phyloP scores from a whole-genome alignment of 2,888 invertebrate genomes.

The Sesia bembeciformis region DNA sequence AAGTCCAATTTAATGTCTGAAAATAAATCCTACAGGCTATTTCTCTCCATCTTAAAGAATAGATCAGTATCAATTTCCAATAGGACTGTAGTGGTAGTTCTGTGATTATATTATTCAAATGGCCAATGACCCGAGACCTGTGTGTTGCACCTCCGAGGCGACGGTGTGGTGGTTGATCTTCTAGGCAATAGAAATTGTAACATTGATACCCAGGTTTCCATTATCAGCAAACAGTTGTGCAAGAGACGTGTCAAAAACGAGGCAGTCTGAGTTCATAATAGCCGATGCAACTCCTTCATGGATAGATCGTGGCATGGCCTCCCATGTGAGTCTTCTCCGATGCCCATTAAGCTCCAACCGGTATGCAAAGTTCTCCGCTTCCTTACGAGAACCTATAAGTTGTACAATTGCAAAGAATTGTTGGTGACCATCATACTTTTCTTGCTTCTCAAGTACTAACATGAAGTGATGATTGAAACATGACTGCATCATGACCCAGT shows the following conservation, averaged over 20 bases:
- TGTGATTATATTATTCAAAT: not conserved
- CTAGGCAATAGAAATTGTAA: conserved; percentile 95
- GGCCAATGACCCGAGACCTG: conserved; percentile 1
- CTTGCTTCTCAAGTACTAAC: conserved; percentile 98
- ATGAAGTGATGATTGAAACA: conserved; percentile 99
- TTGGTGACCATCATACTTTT: conserved; percentile 96
- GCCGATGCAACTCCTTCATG: conserved; percentile 99
- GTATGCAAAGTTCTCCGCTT: conserved; percentile 99
- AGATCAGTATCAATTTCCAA: no score
- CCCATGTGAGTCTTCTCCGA: conserved; percentile 96
- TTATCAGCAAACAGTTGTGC: conserved; percentile 99
- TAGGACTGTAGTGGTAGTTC: no score
- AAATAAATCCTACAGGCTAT: no score
- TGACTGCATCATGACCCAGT: conserved; percentile 99
- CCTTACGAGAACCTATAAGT: conserved; percentile 97
- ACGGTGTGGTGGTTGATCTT: conserved; percentile 18
- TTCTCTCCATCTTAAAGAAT: no score
- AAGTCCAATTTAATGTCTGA: no score
- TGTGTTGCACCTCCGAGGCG: not conserved
- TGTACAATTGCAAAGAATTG: conserved; percentile 99
- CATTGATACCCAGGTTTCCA: conserved; percentile 99
- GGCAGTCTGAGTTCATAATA: conserved; percentile 97
- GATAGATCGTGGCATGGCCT: conserved; percentile 98
- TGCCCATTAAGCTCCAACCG: conserved; percentile 97
- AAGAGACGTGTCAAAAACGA: conserved; percentile 98